Evolutionary conservation across 2,797 vertebrate genomes (phyloP), one percentile per base, ranked within the genome.

Genomic region (Acanthurus lineatus): DNA sequence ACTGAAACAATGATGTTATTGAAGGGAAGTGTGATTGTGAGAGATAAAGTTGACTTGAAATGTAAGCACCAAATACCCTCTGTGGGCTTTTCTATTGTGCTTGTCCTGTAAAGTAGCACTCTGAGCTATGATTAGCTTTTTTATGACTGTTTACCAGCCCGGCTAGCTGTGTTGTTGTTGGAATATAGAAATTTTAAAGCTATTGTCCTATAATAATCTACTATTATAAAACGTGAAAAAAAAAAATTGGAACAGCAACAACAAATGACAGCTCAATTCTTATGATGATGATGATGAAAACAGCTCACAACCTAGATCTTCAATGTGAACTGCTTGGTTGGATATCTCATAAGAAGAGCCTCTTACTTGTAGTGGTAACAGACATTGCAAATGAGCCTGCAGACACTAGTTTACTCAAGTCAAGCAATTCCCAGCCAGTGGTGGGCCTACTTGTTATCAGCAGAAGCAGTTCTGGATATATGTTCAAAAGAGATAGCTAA

Each of bases 1-100:
- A 9, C 52, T 47, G 35, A 69, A 86, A 93, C 92, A 92, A 92
- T 91, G 82, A 77, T 93, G 88, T 93, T 93, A 9, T 89, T 92
- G 64, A 42, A 91, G 62, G 93, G 89, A 93, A 91, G 88, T 82
- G 74, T 91, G 88, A 92, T 84, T 79, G 69, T 9, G 12, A 58
- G 67, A 76, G 88, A 92, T 91, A 83, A 90, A 64, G 69, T 5
- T 19, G 6, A 69, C 64, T 69, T 71, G 25, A 81, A 82, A 73
- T 82, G 35, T 63, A 48, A 69, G 40, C 76, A 49, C 35, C 44
- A 40, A 76, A 40, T 45, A 49, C 42, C 66, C 38, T 16, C 80
- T 63, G 49, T 66, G 69, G 54, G 5, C 15, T 79, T 19, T 32
- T 57, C 47, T 54, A 68, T 74, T 81, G 65, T 82, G 17, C 66